Base-by-base conservation (phyloP, 2,797 vertebrate genomes). In the Anguilla obscura region DNA sequence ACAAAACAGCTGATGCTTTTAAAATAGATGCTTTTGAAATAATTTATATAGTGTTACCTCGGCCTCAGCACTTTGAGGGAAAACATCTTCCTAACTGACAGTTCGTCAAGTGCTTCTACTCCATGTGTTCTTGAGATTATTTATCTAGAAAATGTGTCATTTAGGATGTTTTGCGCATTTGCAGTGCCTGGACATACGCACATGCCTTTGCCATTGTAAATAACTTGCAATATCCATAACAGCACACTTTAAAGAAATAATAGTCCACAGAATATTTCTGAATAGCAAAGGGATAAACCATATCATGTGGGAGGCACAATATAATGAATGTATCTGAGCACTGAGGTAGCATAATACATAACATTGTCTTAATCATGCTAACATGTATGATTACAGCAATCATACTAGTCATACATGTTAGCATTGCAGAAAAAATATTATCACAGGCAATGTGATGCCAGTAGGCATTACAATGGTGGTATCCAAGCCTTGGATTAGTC, bases 11-110 rank as follows among this genome's bases (percentile, higher is more conserved):
- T 30, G 52, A 16, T 16, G 84, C 50, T 60, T 60, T 18, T 8
- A 85, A 40, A 84, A 21, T 21, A 27, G 21, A 54, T n/a, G 50
- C 45, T 24, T 27, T 56, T 48, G 27, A 60, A 84, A 63, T 48
- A 86, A 76, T 84, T 86, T 90, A 79, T 89, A 91, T 2, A 91
- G 90, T 91, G 91, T 90, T 89, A 90, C 88, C 91, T 60, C 40
- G 33, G 21, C 6, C 74, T 40, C 12, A 36, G 3, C 36, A 66
- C 27, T 36, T 24, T 27, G 30, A 60, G 56, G 7, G 56, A 94
- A 45, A 89, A 87, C 30, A 58, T 58, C 56, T 58, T 56, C 89
- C 16, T 88, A 91, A 93, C 87, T 74, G 88, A 93, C 88, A 91
- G 86, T 52, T 86, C 89, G 79, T 90, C 88, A 89, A 90, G 12